A percentile compares a stretch with the other conserved stretches of the same genome.
Evolutionary conservation across 2,797 vertebrate genomes (phyloP).

Genomic region (Platyrinchus mystaceus): DNA sequence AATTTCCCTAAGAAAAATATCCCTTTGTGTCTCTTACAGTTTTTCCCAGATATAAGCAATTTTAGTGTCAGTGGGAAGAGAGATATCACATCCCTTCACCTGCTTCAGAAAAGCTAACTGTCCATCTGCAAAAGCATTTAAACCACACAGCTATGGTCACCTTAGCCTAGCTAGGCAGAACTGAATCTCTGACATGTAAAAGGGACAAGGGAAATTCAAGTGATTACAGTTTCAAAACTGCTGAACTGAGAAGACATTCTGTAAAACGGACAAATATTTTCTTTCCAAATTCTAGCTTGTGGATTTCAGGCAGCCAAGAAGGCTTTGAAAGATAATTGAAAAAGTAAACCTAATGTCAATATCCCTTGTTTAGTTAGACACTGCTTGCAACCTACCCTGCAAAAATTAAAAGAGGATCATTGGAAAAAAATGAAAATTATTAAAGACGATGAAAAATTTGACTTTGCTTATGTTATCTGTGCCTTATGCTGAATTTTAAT

Average conservation of each 20-base stretch:
- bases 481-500: not conserved
- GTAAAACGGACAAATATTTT: not conserved
- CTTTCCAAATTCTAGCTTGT: not conserved
- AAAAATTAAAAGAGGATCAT: not conserved
- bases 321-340: not conserved
- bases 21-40: not conserved
- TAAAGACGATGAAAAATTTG: not conserved
- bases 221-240: not conserved
- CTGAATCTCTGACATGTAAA: not conserved
- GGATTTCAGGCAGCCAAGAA: not conserved
- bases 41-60: not conserved
- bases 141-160: not conserved
- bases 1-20: constrained; percentile 57
- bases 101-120: not conserved
- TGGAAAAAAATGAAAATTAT: not conserved
- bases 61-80: not conserved
- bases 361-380: not conserved
- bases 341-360: not conserved
- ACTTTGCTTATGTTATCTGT: not conserved
- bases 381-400: not conserved
- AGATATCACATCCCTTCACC: not conserved
- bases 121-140: not conserved
- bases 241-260: not conserved
- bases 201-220: not conserved
- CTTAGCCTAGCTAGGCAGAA: not conserved